Conservation (phyloP, 2,113 vertebrate species). For the Equus quagga region DNA sequence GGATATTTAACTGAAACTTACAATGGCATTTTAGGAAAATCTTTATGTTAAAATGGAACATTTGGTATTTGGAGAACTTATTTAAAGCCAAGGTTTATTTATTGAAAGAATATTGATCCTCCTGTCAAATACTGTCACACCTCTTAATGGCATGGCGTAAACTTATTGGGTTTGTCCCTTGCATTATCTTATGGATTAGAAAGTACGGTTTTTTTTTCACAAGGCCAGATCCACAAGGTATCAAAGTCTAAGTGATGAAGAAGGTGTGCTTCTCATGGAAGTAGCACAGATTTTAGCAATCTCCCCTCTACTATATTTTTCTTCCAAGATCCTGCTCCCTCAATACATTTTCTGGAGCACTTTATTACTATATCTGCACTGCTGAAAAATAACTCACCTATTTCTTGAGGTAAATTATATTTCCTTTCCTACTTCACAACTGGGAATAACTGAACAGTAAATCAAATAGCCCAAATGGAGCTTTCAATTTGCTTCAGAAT, state of each 20-base stretch:
- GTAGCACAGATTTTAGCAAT: background rate
- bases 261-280: background rate
- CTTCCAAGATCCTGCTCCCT: background rate
- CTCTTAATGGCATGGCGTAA: background rate
- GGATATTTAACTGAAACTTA: background rate
- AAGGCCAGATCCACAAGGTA: background rate
- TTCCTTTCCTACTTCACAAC: background rate
- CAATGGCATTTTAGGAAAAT: background rate
- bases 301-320: background rate
- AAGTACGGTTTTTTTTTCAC: background rate
- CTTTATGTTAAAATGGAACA: background rate
- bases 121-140: background rate
- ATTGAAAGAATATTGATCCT: background rate
- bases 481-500: slow-evolving; percentile 34
- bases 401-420: background rate
- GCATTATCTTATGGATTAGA: background rate
- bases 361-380: background rate
- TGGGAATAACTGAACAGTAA: background rate
- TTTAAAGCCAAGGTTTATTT: background rate
- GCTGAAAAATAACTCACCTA: slow-evolving; percentile 5
- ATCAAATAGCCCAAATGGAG: background rate
- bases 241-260: background rate
- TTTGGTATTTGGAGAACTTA: background rate
- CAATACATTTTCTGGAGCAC: background rate
- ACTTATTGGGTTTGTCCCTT: background rate